Evolutionary conservation across 2,113 vertebrate genomes (phyloP), one percentile per base, ranked within the genome.

Genomic region (Perccottus glenii): DNA sequence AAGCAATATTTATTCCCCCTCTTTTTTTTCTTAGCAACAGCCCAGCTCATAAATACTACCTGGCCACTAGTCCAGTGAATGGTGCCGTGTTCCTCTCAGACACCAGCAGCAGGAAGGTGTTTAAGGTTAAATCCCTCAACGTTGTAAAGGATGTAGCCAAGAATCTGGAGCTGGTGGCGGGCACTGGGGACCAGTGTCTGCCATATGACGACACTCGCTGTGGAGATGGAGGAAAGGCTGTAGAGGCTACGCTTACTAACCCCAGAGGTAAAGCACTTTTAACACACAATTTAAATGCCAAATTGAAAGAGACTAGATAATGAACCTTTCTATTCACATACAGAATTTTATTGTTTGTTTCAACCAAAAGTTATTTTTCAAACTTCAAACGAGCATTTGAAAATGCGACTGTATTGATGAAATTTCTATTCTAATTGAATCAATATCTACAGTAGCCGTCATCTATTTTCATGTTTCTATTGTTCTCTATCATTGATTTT

Each of bases 151-250:
- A 98, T 46, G 93, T 97, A 2, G 94, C 96, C 76, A 99, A 98
- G 91, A 99, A 98, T 66, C 91, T 96, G 0, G 96, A 98, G 87
- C 92, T 98, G 80, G 90, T 99, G 63, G 98, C 97, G 0, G 98
- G 98, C 19, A 99, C 97, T 0, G 98, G 98, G 2, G 98, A 99
- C 83, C 97, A 99, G 84, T 99, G 98, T 83, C 94, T 99, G 55
- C 98, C 98, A 0, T 98, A 98, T 0, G 98, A 99, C 11, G 98
- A 99, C 40, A 93, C 94, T 0, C 98, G 97, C 76, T 99, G 98
- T 0, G 98, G 98, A n/a, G 98, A 99, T 4, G 98, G 98, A 49
- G 97, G 98, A 15, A 99, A 96, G 84, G 97, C 96, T 5, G 92
- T 91, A 0, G 97, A 99, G 70, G 98, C 98, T 70, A 96, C 96